Percentiles rank a stretch among this genome's conserved stretches.
Evolutionary conservation across 2,888 invertebrate species (phyloP).

Genomic region (Ptychoptera contaminata): DNA sequence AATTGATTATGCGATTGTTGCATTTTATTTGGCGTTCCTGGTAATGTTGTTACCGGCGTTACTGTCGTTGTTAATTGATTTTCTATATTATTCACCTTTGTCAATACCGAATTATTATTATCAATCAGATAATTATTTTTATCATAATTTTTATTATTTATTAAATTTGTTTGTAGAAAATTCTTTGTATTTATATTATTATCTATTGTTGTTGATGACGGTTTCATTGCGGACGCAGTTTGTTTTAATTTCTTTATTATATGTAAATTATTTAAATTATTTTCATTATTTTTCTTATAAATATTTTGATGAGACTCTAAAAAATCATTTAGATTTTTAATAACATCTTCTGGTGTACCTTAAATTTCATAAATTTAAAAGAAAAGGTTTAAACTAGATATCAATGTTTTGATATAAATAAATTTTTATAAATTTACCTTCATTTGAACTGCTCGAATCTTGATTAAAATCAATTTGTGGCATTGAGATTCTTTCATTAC

Average conservation of each 20-base stretch:
- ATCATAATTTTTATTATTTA: no score
- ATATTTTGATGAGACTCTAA: constrained; percentile 33
- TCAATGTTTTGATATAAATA: constrained; percentile 46
- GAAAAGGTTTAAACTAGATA: not conserved
- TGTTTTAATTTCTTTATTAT: constrained; percentile 34
- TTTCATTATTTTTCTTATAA: constrained; percentile 36
- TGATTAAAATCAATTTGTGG: constrained; percentile 51
- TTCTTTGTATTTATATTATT: constrained; percentile 18
- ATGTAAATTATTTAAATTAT: constrained; percentile 27
- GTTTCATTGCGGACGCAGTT: constrained; percentile 25
- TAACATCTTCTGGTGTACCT: constrained; percentile 10
- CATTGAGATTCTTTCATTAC: constrained; percentile 59
- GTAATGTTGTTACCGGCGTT: not conserved
- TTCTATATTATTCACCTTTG: constrained; percentile 21
- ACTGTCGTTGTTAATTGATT: constrained; percentile 5
- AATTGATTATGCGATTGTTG: constrained; percentile 4
- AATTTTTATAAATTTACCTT: constrained; percentile 23
- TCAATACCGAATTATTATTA: constrained; percentile 17
- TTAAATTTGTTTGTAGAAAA: not conserved
- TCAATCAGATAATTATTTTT: no score
- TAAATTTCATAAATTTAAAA: not conserved
- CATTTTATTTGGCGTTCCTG: not conserved
- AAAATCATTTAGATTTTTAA: constrained; percentile 27
- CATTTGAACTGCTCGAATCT: constrained; percentile 14
- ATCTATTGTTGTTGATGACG: constrained; percentile 18